Evolutionary conservation across 2,797 vertebrate genomes (phyloP).

Genomic region (Melanotaenia parkinsoni): DNA sequence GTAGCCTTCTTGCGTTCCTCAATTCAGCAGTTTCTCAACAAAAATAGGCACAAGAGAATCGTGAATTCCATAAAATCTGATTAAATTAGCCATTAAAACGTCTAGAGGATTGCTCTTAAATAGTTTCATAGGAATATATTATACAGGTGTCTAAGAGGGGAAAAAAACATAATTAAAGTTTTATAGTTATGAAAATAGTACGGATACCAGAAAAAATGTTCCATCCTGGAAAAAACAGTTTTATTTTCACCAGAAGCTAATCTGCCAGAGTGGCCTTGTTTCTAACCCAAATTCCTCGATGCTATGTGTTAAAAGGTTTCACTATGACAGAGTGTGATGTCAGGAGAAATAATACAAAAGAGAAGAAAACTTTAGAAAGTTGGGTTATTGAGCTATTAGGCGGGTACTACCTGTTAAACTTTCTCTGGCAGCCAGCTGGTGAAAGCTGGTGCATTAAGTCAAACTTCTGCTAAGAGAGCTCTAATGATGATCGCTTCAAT

Average conservation of each 20-base stretch:
- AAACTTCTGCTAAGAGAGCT: conserved; percentile 46
- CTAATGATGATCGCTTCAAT: conserved; percentile 76
- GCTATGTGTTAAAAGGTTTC: conserved; percentile 2
- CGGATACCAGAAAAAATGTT: neutral
- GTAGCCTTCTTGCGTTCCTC: neutral
- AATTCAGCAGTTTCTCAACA: neutral
- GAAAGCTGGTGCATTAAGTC: conserved; percentile 27
- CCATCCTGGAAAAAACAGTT: neutral
- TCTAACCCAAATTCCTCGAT: neutral
- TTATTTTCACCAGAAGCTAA: neutral
- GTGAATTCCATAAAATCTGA: neutral
- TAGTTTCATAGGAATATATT: conserved; percentile 9
- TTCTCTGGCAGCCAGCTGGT: conserved; percentile 49
- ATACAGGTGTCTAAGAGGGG: neutral
- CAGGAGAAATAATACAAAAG: neutral
- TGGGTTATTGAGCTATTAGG: conserved; percentile 17
- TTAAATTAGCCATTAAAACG: neutral
- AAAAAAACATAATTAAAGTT: neutral
- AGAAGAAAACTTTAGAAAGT: neutral
- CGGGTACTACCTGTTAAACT: conserved; percentile 32
- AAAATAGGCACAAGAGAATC: neutral
- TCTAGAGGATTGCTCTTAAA: neutral
- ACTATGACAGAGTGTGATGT: neutral
- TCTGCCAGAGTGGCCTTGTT: neutral
- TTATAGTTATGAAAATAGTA: neutral